These are phyloP conservation scores for Phrynocephalus guinanensis DNA, from an alignment of 2,797 vertebrate species.

Conservation along the genomic window DNA sequence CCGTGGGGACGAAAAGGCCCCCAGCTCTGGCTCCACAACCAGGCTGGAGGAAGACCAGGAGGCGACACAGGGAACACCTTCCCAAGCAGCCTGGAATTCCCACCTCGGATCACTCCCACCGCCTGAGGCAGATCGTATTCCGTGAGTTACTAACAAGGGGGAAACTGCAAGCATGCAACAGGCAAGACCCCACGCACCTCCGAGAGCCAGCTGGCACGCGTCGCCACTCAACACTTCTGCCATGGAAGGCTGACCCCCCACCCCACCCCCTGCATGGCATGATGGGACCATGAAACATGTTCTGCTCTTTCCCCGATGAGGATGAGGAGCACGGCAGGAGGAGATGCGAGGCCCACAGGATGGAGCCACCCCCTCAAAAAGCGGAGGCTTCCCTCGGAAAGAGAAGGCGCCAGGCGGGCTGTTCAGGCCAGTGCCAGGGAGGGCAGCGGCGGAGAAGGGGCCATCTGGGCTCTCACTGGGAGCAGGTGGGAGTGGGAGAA, in stretches of 20 bases:
- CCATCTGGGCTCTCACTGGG: background rate
- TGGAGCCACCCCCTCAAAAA: constrained; percentile 44
- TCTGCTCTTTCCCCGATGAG: constrained; percentile 35
- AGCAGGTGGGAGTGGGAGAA: background rate
- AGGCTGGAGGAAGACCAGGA: background rate
- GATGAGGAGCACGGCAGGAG: constrained; percentile 47
- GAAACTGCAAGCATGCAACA: background rate
- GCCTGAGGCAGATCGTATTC: no score
- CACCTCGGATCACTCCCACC: no score
- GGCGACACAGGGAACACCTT: no score
- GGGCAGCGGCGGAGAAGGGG: background rate
- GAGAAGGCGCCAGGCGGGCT: constrained; percentile 53
- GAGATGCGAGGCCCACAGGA: constrained; percentile 70
- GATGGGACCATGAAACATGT: constrained; percentile 38
- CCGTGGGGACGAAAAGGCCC: no score
- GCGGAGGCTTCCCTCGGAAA: constrained; percentile 26
- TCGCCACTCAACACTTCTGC: constrained; percentile 6
- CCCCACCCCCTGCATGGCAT: background rate
- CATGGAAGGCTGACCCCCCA: background rate
- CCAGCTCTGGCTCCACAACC: no score
- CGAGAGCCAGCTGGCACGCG: background rate
- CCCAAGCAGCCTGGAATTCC: no score
- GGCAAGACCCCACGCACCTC: background rate
- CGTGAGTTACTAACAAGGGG: background rate
- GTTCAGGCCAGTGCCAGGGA: fast-evolving